phyloP scores from a whole-genome alignment of 2,888 invertebrate species.

The Phytoseiulus persimilis region DNA sequence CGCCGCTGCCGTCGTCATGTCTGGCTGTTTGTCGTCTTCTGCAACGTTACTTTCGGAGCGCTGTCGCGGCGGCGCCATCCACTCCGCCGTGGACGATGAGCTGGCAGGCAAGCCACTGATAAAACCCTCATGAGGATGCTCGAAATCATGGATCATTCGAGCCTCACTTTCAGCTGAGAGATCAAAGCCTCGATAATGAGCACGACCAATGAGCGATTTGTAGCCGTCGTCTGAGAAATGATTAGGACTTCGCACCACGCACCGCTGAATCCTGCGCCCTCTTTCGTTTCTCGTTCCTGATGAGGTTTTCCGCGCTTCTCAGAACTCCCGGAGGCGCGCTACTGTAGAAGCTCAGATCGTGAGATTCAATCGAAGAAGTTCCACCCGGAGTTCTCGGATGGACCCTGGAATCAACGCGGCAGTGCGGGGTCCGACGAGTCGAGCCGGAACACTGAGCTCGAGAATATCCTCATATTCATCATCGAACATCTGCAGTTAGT shows the following conservation, averaged over 20 bases:
- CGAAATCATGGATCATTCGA: not conserved
- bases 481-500: not conserved
- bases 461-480: not conserved
- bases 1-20: not conserved
- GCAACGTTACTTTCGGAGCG: not conserved
- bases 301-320: not conserved
- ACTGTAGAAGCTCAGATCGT: too few relatives aligned
- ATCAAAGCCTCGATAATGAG: not conserved
- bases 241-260: not conserved
- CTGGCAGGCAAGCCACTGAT: not conserved
- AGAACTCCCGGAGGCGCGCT: too few relatives aligned
- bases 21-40: not conserved
- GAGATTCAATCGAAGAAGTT: too few relatives aligned
- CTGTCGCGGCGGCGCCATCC: not conserved
- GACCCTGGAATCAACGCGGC: too few relatives aligned
- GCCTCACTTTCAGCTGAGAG: not conserved
- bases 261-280: not conserved
- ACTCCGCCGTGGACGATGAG: not conserved
- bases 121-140: not conserved
- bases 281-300: not conserved
- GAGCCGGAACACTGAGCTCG: not conserved
- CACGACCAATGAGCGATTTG: not conserved
- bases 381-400: too few relatives aligned
- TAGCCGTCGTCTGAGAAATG: not conserved
- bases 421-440: too few relatives aligned